phyloP scores from a whole-genome alignment of 2,797 vertebrate genomes.

The Squalus acanthias region DNA sequence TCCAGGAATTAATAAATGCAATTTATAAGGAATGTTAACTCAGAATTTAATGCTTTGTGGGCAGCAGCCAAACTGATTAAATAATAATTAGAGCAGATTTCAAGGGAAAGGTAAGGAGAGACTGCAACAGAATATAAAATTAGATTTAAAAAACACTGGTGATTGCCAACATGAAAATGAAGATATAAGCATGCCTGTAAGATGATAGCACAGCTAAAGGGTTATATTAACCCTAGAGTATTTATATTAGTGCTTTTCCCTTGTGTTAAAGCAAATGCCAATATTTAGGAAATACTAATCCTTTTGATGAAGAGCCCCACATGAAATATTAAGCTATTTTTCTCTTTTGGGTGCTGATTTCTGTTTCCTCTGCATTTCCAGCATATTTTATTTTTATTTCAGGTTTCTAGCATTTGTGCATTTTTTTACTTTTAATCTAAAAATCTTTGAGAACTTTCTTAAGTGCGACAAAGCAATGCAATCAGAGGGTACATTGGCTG shows the following conservation, averaged over 20 bases:
- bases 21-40: conserved; percentile 74
- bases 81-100: conserved; percentile 63
- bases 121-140: conserved; percentile 55
- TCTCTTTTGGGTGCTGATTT: not conserved
- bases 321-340: conserved; percentile 8
- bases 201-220: conserved; percentile 25
- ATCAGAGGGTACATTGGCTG: not conserved
- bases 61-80: conserved; percentile 67
- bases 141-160: conserved; percentile 11
- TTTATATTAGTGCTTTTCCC: conserved; percentile 6
- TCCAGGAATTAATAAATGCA: conserved; percentile 71
- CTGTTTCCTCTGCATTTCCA: not conserved
- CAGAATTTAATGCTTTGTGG: conserved; percentile 68
- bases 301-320: not conserved
- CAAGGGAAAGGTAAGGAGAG: conserved; percentile 51
- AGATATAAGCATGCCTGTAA: not conserved
- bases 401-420: not conserved
- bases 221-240: conserved; percentile 27
- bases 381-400: not conserved
- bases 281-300: conserved; percentile 30
- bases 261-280: not conserved
- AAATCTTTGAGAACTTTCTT: not conserved
- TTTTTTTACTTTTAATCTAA: not conserved
- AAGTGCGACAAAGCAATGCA: not conserved
- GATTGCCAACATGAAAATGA: conserved; percentile 11